phyloP scores from a whole-genome alignment of 2,797 vertebrate genomes.

The Lemur catta region DNA sequence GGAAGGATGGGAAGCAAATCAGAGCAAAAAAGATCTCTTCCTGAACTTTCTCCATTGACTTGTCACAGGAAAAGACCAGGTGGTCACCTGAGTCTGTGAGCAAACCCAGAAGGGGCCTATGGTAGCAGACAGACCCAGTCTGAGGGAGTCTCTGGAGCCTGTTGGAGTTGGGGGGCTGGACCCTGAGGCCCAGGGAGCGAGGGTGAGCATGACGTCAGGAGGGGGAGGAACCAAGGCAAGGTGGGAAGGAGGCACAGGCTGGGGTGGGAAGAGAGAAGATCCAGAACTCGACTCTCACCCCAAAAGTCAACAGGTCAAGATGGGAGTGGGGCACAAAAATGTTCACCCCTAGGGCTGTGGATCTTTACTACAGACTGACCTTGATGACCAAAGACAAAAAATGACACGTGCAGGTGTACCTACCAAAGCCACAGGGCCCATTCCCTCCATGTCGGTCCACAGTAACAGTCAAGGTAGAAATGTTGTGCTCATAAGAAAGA shows the following conservation, averaged over 20 bases:
- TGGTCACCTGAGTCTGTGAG: neutral
- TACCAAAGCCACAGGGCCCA: neutral
- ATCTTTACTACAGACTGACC: neutral
- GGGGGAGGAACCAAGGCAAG: neutral
- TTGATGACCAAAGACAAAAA: neutral
- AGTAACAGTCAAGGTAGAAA: neutral
- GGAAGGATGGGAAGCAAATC: neutral
- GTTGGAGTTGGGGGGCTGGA: neutral
- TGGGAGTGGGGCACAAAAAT: neutral
- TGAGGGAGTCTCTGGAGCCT: neutral
- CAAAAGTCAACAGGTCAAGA: neutral
- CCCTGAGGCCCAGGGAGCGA: fast-evolving
- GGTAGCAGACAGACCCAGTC: neutral
- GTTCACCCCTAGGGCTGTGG: too few species aligned
- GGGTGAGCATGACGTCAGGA: neutral
- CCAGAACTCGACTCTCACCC: neutral
- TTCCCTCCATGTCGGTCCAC: neutral
- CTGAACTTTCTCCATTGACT: neutral
- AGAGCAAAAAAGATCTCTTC: neutral
- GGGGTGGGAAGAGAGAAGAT: fast-evolving
- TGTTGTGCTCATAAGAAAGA: neutral
- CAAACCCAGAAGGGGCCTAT: neutral
- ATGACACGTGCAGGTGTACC: fast-evolving
- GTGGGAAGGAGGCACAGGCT: too few species aligned
- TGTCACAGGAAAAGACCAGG: neutral